Evolutionary conservation across 1,140 invertebrate species (phyloP).

Genomic region (Aphis craccivora): DNA sequence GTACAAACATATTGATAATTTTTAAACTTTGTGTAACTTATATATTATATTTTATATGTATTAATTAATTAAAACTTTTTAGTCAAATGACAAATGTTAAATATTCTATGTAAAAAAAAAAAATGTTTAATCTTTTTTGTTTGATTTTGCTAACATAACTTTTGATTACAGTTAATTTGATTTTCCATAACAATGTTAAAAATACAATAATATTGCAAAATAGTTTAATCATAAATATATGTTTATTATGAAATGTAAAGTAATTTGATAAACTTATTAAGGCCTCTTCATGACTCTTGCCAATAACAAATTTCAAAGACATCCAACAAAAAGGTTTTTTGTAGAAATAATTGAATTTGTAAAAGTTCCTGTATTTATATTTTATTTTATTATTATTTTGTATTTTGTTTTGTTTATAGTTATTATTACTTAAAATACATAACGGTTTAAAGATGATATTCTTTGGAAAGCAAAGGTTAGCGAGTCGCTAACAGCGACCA

Average conservation of each 20-base stretch:
- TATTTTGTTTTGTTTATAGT: slow-evolving; percentile 37
- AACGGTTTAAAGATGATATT: background rate
- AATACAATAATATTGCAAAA: background rate
- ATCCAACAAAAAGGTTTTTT: background rate
- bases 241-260: background rate
- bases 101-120: background rate
- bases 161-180: background rate
- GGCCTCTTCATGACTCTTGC: slow-evolving; percentile 27
- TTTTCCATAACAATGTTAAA: background rate
- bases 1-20: background rate
- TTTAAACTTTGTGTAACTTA: background rate
- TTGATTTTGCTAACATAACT: background rate
- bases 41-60: background rate
- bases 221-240: background rate
- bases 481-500: background rate
- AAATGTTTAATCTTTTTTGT: background rate
- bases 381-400: slow-evolving; percentile 41
- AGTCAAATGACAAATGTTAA: background rate
- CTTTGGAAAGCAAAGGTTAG: background rate
- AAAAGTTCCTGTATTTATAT: slow-evolving; percentile 56
- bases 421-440: slow-evolving; percentile 20
- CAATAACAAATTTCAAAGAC: slow-evolving; percentile 29
- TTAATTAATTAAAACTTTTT: background rate
- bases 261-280: background rate
- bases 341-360: slow-evolving; percentile 36